These are phyloP conservation scores for Muscidifurax raptorellus DNA, from an alignment of 1,140 invertebrate species.

Conservation along the genomic window DNA sequence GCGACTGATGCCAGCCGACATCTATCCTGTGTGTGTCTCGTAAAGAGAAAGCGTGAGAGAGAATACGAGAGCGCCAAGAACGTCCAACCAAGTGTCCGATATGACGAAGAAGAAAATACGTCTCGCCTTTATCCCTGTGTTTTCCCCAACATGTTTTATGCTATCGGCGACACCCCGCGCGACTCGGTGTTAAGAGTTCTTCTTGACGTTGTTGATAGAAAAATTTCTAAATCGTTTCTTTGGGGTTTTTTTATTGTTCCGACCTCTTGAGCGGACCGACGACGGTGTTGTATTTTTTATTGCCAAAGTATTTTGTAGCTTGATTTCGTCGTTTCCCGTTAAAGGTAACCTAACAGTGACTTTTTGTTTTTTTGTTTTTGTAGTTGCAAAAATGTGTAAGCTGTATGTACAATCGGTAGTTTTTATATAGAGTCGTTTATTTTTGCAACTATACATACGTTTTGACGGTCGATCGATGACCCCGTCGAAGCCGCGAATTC, in stretches of 20 bases:
- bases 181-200: not conserved
- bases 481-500: not conserved
- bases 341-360: not conserved
- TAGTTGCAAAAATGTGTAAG: constrained; percentile 37
- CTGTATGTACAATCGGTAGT: constrained; percentile 39
- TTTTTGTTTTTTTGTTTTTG: not conserved
- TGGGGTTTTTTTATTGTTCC: not conserved
- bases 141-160: constrained; percentile 20
- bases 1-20: constrained; percentile 22
- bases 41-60: not conserved
- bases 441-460: constrained; percentile 37
- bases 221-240: not conserved
- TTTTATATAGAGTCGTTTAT: constrained; percentile 25
- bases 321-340: not conserved
- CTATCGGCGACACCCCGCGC: constrained; percentile 21
- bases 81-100: constrained; percentile 8
- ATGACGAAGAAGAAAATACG: not conserved
- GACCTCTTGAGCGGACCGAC: not conserved
- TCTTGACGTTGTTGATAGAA: not conserved
- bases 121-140: constrained; percentile 28
- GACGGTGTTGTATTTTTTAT: not conserved
- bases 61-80: constrained; percentile 1
- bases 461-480: not conserved
- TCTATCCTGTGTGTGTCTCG: constrained; percentile 13
- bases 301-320: constrained; percentile 8